Evolutionary conservation across 1,140 invertebrate genomes (phyloP), one percentile per base, ranked within the genome.

Genomic region (Formica exsecta): DNA sequence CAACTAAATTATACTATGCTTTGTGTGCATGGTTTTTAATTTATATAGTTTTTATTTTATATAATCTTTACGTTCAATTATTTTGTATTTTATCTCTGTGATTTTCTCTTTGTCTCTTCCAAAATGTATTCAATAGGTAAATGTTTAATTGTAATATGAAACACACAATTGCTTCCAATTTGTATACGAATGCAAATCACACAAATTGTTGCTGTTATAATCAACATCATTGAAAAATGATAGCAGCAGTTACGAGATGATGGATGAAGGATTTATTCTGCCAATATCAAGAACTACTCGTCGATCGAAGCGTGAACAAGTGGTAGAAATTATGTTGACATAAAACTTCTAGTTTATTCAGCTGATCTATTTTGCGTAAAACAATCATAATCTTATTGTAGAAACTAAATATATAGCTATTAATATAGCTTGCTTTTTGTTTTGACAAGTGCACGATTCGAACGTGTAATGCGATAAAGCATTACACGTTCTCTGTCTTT

Each of bases 381-480:
- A 57, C 5, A 29, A 29, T 29, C n/a, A 19, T 66, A 57, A 66
- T 64, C 16, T 41, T 11, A 19, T 57, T 81, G 57, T 61, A 61
- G 25, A 62, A 61, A 13, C 25, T 62, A 36, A 83, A 73, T 48
- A 59, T 36, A 8, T 9, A 9, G 16, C 11, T 61, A 19, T 2
- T 38, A 54, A 68, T 36, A 25, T 54, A 59, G 19, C 36, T 41
- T n/a, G 9, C 25, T 68, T 54, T 57, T 36, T 83, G 25, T 83
- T 83, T 16, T 61, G 51, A 73, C 66, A 83, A 73, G 22, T 83
- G 62, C 9, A 25, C 16, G 36, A 51, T 57, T 4, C 64, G 13
- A 41, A 29, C 16, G n/a, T 22, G n/a, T 68, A 70, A 9, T 25
- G 22, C 4, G 62, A 81, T 81, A 81, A 51, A 51, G 62, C 29